phyloP scores from a whole-genome alignment of 2,113 vertebrate genomes.

The Macrotis lagotis region DNA sequence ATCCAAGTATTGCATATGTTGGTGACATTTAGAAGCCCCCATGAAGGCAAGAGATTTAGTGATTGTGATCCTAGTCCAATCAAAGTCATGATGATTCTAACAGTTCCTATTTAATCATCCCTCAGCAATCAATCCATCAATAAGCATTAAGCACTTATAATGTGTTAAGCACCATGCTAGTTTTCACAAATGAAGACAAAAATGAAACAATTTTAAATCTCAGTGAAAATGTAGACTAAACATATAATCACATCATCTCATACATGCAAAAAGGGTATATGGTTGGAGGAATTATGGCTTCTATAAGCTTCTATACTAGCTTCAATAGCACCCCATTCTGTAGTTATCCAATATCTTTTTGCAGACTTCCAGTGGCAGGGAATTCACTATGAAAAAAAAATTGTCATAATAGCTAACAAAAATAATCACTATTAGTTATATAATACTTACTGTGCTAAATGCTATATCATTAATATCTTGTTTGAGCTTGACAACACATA shows the following conservation, averaged over 20 bases:
- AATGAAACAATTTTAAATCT: background rate
- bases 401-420: background rate
- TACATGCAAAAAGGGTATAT: background rate
- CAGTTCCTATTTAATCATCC: conserved; percentile 33
- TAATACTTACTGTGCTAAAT: background rate
- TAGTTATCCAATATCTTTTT: background rate
- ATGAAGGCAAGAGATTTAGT: conserved; percentile 32
- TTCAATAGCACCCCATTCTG: background rate
- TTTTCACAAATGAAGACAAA: background rate
- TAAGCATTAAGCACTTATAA: background rate
- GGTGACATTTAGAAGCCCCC: conserved; percentile 53
- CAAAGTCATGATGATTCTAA: conserved; percentile 26
- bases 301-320: background rate
- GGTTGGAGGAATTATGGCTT: background rate
- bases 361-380: background rate
- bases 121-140: background rate
- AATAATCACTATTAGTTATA: background rate
- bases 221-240: background rate
- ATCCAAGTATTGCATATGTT: conserved; percentile 27
- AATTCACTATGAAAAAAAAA: background rate
- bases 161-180: background rate
- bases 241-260: background rate
- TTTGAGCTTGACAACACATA: background rate
- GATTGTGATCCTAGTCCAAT: background rate
- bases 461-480: background rate